phyloP scores from a whole-genome alignment of 2,888 invertebrate species.

The Aporophyla nigra region DNA sequence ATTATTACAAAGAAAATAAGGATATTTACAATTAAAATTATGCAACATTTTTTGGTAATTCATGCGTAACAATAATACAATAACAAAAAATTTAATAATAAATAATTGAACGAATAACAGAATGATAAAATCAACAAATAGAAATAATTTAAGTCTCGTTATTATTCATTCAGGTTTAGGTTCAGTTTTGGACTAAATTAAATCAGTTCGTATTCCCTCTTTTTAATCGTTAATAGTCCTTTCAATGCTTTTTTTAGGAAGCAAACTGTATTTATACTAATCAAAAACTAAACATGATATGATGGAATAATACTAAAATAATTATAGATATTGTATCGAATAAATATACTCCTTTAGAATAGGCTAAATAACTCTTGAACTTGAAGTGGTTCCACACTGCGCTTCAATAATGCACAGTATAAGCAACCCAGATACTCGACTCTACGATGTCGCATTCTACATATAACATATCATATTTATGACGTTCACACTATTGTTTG shows the following conservation, averaged over 20 bases:
- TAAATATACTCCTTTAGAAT: not conserved
- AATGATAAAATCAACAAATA: too few species aligned
- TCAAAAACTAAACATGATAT: not conserved
- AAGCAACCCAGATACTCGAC: too few species aligned
- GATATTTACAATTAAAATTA: too few species aligned
- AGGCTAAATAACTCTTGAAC: not conserved
- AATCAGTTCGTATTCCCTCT: not conserved
- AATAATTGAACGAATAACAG: too few species aligned
- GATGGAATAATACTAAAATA: not conserved
- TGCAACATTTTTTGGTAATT: too few species aligned
- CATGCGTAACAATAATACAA: too few species aligned
- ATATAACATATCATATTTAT: slow-evolving; percentile 12
- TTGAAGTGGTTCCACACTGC: not conserved
- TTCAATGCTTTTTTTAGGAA: not conserved
- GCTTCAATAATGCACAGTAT: too few species aligned
- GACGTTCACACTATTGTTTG: not conserved
- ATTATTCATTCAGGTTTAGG: too few species aligned
- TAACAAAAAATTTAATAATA: too few species aligned
- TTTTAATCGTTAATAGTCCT: not conserved
- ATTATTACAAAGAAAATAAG: too few species aligned
- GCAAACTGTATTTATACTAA: not conserved
- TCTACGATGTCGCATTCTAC: not conserved
- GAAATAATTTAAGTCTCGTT: too few species aligned
- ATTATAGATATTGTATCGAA: not conserved
- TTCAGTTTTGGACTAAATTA: not conserved